Conservation (phyloP, 1,140 invertebrate genomes). For the Pristionchus pacificus region DNA sequence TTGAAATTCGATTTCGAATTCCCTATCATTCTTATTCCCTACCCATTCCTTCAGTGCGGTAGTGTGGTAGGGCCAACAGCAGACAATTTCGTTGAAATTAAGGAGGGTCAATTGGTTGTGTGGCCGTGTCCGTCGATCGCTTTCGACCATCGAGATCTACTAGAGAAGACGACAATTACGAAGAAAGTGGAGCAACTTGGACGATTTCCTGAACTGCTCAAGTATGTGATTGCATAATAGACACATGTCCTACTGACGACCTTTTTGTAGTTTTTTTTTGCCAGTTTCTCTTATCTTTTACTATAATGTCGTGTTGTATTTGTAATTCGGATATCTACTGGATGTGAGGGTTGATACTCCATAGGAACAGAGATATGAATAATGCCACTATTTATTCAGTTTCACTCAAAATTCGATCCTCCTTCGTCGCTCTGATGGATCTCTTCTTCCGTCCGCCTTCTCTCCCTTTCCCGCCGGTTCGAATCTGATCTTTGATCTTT, state of each 20-base stretch:
- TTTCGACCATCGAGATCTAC: conserved; percentile 72
- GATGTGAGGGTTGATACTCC: too few relatives aligned
- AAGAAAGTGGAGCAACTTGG: conserved; percentile 53
- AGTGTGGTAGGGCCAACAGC: too few relatives aligned
- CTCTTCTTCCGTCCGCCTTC: conserved; percentile 66
- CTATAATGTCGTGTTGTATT: not conserved
- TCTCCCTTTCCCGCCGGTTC: conserved; percentile 66
- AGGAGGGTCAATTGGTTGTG: conserved; percentile 60
- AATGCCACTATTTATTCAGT: conserved; percentile 68
- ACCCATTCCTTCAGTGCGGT: too few relatives aligned
- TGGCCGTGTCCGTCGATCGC: conserved; percentile 78
- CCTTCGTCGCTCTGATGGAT: conserved; percentile 70
- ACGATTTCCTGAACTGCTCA: conserved; percentile 45
- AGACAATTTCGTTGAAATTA: too few relatives aligned
- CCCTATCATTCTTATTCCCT: too few relatives aligned
- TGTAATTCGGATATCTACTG: too few relatives aligned
- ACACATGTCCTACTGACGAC: too few relatives aligned
- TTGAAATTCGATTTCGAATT: too few relatives aligned
- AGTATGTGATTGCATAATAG: too few relatives aligned
- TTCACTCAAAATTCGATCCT: conserved; percentile 76
- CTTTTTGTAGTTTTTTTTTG: too few relatives aligned
- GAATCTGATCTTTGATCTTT: not conserved
- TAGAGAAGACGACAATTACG: conserved; percentile 66
- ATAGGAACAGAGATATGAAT: too few relatives aligned
- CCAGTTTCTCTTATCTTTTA: not conserved